Evolutionary conservation across 2,113 vertebrate species (phyloP).

Genomic region (Pontoporia blainvillei): DNA sequence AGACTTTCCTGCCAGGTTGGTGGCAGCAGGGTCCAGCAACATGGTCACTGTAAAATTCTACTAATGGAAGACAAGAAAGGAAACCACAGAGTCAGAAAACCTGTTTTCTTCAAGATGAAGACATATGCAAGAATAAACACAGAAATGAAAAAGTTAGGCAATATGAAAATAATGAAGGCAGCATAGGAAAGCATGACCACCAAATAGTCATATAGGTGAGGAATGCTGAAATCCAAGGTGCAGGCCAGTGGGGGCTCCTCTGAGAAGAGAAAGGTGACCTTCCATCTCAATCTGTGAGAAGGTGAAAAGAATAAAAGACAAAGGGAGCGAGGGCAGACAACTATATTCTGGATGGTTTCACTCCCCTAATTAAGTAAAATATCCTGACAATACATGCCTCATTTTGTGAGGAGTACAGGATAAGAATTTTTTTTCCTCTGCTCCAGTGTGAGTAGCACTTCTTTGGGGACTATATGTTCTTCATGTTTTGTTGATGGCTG

Average conservation of each 20-base stretch:
- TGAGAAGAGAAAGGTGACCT: neutral
- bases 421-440: neutral
- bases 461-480: neutral
- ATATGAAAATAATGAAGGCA: neutral
- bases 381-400: neutral
- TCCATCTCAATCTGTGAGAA: neutral
- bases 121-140: neutral
- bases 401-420: neutral
- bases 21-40: neutral
- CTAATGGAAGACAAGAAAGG: neutral
- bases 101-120: neutral
- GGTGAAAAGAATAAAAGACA: neutral
- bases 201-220: neutral
- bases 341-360: neutral
- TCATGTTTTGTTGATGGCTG: constrained; percentile 43
- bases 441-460: neutral
- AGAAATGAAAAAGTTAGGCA: neutral
- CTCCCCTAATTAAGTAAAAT: neutral
- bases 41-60: neutral
- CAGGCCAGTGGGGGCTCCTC: neutral
- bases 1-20: neutral
- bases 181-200: neutral
- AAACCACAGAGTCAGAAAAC: neutral
- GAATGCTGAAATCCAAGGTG: neutral
- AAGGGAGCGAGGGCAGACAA: neutral